Percentiles rank a stretch among this genome's conserved stretches.
Evolutionary conservation across 2,113 vertebrate species (phyloP).

Genomic region (Riparia riparia): DNA sequence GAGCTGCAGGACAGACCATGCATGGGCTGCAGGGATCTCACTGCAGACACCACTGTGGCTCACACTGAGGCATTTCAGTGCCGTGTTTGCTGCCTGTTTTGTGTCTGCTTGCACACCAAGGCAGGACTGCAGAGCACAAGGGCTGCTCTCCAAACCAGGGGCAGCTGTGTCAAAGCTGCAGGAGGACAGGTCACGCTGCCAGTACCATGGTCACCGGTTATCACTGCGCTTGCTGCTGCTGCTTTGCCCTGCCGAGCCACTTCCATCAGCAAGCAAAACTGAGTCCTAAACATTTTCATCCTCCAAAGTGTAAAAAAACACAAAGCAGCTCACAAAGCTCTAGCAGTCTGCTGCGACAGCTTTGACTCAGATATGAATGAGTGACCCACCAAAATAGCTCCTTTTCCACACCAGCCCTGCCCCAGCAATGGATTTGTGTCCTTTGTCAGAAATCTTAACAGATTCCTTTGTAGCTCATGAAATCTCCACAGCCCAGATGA

Average conservation of each 20-base stretch:
- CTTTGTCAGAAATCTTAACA: background rate
- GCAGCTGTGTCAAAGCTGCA: background rate
- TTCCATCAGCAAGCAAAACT: background rate
- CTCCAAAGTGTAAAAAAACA: background rate
- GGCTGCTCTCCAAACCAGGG: background rate
- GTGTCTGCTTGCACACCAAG: background rate
- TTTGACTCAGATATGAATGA: background rate
- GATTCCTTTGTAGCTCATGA: background rate
- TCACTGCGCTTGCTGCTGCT: background rate
- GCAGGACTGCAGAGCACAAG: background rate
- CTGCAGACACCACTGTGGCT: background rate
- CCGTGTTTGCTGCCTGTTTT: background rate
- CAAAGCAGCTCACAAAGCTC: background rate
- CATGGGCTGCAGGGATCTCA: background rate
- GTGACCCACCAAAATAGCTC: background rate
- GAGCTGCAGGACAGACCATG: background rate
- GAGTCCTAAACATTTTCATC: background rate
- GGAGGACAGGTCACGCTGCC: background rate
- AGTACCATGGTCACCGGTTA: fast-evolving
- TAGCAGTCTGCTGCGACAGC: background rate
- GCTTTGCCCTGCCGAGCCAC: background rate
- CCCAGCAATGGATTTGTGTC: background rate
- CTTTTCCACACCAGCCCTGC: background rate
- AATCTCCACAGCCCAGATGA: background rate
- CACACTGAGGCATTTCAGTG: background rate